Evolutionary conservation across 2,113 vertebrate species (phyloP).

Genomic region (Gobio gobio): DNA sequence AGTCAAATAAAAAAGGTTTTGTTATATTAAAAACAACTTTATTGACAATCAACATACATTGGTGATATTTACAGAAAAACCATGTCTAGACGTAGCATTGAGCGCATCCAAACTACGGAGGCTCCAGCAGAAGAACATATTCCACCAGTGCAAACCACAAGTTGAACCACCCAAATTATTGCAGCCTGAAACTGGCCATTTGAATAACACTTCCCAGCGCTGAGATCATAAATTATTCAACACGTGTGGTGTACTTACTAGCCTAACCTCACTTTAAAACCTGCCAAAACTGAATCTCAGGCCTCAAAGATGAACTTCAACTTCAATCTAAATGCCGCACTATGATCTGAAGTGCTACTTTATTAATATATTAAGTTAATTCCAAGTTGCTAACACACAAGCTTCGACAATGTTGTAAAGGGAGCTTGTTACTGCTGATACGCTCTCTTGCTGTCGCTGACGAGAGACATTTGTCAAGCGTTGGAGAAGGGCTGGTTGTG

Average conservation of each 20-base stretch:
- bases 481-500: not conserved
- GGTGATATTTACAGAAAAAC: slow-evolving; percentile 60
- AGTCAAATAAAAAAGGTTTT: slow-evolving; percentile 23
- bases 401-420: not conserved
- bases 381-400: not conserved
- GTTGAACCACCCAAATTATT: slow-evolving; percentile 35
- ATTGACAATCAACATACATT: slow-evolving; percentile 59
- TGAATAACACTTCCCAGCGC: slow-evolving; percentile 17
- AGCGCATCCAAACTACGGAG: slow-evolving; percentile 25
- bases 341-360: slow-evolving; percentile 8
- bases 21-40: slow-evolving; percentile 18
- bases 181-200: slow-evolving; percentile 13
- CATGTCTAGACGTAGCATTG: slow-evolving; percentile 67
- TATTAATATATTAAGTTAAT: not conserved
- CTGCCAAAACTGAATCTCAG: not conserved
- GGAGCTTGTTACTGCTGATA: not conserved
- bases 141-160: not conserved
- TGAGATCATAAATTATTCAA: slow-evolving; percentile 34
- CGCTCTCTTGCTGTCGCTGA: slow-evolving; percentile 4
- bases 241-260: not conserved
- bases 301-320: slow-evolving; percentile 2
- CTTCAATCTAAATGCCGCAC: not conserved
- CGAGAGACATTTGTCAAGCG: not conserved
- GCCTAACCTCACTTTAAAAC: not conserved
- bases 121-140: slow-evolving; percentile 33